phyloP scores from a whole-genome alignment of 35 echinoderm and acorn worm genomes.

The Acanthaster planci region DNA sequence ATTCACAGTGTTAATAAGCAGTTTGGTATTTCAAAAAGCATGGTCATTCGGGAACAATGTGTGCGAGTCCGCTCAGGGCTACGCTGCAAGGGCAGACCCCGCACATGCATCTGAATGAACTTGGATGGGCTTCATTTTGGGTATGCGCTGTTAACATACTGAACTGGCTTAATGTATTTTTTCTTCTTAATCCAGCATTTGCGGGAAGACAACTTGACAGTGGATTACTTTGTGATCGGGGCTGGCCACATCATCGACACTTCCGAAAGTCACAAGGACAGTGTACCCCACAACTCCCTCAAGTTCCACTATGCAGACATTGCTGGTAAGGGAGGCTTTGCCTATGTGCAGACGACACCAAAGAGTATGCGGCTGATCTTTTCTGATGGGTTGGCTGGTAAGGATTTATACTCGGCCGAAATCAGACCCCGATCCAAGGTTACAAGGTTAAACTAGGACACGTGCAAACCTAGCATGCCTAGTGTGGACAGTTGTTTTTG shows the following conservation, averaged over 20 bases:
- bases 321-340: slow-evolving; percentile 74
- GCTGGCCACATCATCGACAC: slow-evolving; percentile 73
- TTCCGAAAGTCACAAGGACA: slow-evolving; percentile 51
- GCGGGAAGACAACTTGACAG: slow-evolving; percentile 63
- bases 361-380: slow-evolving; percentile 67
- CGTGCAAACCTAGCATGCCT: too few relatives aligned
- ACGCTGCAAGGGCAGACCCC: too few relatives aligned
- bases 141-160: too few relatives aligned
- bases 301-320: slow-evolving; percentile 69
- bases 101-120: too few relatives aligned
- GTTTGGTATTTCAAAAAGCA: too few relatives aligned
- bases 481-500: too few relatives aligned
- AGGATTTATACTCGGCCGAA: slow-evolving; percentile 70
- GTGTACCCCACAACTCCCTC: slow-evolving; percentile 59
- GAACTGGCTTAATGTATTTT: too few relatives aligned
- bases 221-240: slow-evolving; percentile 93
- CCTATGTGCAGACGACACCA: slow-evolving; percentile 62
- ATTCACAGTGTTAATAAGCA: too few relatives aligned
- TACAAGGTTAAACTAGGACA: background rate
- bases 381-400: slow-evolving; percentile 74
- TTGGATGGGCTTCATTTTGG: too few relatives aligned
- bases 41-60: too few relatives aligned
- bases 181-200: slow-evolving; percentile 58
- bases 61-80: too few relatives aligned
- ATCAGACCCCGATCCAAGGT: slow-evolving; percentile 66